These are phyloP conservation scores for Saccostrea echinata DNA, from an alignment of 1,140 invertebrate genomes.

Conservation along the genomic window DNA sequence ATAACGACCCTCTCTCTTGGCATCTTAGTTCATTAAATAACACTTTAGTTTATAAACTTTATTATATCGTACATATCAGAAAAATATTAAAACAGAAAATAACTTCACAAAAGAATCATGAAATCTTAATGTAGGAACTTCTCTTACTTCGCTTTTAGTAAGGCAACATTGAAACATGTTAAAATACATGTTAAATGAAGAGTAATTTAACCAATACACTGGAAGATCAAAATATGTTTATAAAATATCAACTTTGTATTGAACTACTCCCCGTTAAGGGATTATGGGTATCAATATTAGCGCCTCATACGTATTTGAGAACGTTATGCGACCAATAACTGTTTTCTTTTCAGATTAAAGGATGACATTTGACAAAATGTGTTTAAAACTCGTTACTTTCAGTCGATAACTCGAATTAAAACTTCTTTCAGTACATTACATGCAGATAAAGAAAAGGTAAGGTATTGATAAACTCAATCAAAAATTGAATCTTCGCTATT, in stretches of 20 bases:
- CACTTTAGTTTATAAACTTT: no score
- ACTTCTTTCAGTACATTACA: background rate
- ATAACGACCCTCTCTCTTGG: no score
- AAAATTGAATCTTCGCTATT: no score
- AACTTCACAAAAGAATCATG: background rate
- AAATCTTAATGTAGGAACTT: background rate
- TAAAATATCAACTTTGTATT: background rate
- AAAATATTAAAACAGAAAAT: background rate
- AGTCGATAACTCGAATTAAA: conserved; percentile 15
- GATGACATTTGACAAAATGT: conserved; percentile 20
- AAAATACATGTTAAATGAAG: background rate
- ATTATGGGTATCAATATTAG: conserved; percentile 27
- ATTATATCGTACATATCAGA: no score
- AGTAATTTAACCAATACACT: conserved; percentile 21
- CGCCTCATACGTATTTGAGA: background rate
- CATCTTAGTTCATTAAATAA: no score
- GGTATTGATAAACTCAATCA: background rate
- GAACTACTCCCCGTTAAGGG: background rate
- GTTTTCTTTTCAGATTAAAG: conserved; percentile 31
- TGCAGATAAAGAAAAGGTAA: background rate
- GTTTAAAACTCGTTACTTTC: conserved; percentile 16
- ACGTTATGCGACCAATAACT: background rate
- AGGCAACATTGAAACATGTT: background rate
- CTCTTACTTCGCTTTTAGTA: background rate
- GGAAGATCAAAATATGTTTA: conserved; percentile 2